Evolutionary conservation across 2,888 invertebrate genomes (phyloP), one percentile per base, ranked within the genome.

Genomic region (Epirrita christyi): DNA sequence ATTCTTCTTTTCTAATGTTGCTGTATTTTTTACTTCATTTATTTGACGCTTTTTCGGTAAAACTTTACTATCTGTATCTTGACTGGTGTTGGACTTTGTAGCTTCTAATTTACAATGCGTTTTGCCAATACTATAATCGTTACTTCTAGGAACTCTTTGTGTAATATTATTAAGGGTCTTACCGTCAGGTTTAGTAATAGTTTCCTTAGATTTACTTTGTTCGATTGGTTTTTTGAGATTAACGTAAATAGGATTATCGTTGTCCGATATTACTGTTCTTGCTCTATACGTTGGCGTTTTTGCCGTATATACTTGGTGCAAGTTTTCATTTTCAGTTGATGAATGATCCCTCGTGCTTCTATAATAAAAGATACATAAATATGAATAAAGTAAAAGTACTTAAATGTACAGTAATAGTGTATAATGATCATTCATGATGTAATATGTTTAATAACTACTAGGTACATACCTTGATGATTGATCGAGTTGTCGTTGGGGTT

Each of bases 171-270:
- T 68, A 49, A 38, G 63, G 21, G 70, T 65, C 40, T 61, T 40
- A 9, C 54, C 70, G 64, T 64, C 67, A 49, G 63, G 69, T 64
- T 68, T 66, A 38, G 55, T 44, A 43, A 55, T 60, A 55, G 63
- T 63, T 58, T 71, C 14, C 54, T 64, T 55, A 59, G 63, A 3
- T 21, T 21, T 43, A 42, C 53, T 63, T 55, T 68, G 46, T 41
- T 56, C 49, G 51, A 49, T 63, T 53, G 27, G 55, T 67, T 59
- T 69, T 11, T 69, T 68, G 9, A 82, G 55, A 67, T 84, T 83
- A 6, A 69, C 73, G 55, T 84, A 84, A 42, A 78, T 60, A 14
- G 79, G 78, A 49, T 64, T 61, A 38, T 70, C 66, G 21, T 73
- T 74, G 45, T 73, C 73, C 7, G 65, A 64, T 49, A 63, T 56